Evolutionary conservation across 2,113 vertebrate genomes (phyloP).

Genomic region (Atlantisia rogersi): DNA sequence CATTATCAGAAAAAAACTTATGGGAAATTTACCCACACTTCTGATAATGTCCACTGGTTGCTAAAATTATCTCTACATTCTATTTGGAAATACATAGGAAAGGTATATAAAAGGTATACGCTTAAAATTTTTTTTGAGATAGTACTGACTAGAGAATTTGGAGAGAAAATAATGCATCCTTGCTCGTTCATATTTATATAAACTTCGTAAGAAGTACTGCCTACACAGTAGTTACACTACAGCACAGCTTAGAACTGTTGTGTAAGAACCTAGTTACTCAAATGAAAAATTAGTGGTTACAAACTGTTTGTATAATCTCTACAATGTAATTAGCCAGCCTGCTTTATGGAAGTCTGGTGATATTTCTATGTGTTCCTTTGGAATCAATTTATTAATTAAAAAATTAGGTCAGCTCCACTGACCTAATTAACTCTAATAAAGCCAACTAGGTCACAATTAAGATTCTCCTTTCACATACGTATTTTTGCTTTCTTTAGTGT

Average conservation of each 20-base stretch:
- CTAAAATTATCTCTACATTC: not conserved
- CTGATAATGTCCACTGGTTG: not conserved
- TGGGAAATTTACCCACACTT: not conserved
- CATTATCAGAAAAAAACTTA: not conserved
- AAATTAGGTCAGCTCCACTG: constrained; percentile 42
- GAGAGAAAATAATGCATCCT: not conserved
- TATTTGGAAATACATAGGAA: not conserved
- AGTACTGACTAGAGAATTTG: not conserved
- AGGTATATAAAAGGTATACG: not conserved
- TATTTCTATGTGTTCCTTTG: not conserved
- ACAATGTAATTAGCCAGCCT: not conserved
- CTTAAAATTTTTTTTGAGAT: not conserved
- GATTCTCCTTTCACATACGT: not conserved
- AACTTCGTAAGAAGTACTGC: not conserved
- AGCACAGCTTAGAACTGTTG: not conserved
- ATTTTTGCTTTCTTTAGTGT: constrained; percentile 14
- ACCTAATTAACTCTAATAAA: constrained; percentile 60
- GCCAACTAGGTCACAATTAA: constrained; percentile 41
- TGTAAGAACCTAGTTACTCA: not conserved
- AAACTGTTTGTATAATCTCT: not conserved
- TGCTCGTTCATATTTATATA: not conserved
- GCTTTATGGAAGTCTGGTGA: not conserved
- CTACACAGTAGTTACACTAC: not conserved
- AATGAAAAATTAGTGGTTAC: not conserved
- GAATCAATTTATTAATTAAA: constrained; percentile 57